Conservation (phyloP, 2,797 vertebrate genomes). For the Myoxocephalus aenaeus region DNA sequence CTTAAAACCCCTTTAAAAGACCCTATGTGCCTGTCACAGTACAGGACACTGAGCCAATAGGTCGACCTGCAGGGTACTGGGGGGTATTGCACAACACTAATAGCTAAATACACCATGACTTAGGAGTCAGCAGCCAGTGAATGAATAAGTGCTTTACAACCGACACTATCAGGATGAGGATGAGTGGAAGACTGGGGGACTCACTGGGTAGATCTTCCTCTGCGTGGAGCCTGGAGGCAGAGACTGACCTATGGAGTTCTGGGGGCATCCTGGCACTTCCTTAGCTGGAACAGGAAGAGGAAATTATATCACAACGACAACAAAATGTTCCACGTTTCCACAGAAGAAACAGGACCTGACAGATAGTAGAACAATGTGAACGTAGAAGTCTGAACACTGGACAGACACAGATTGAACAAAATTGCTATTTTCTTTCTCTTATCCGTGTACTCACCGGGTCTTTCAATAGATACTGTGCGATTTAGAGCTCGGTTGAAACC, state of each 20-base stretch:
- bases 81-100: slow-evolving; percentile 4
- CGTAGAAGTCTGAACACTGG: background rate
- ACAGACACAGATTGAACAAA: slow-evolving; percentile 12
- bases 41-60: slow-evolving; percentile 47
- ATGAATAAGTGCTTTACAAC: slow-evolving; percentile 24
- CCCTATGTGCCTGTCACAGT: background rate
- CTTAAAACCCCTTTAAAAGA: background rate
- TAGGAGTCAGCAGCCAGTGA: slow-evolving; percentile 14
- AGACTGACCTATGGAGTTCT: slow-evolving; percentile 84
- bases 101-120: slow-evolving; percentile 15
- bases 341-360: slow-evolving; percentile 30
- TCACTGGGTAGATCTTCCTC: slow-evolving; percentile 92
- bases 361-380: slow-evolving; percentile 29
- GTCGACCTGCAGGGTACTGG: background rate
- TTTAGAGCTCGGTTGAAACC: slow-evolving; percentile 85
- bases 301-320: slow-evolving; percentile 71
- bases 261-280: slow-evolving; percentile 82
- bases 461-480: slow-evolving; percentile 86
- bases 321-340: slow-evolving; percentile 53
- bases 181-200: slow-evolving; percentile 58
- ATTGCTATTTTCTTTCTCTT: slow-evolving; percentile 22
- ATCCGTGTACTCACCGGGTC: slow-evolving; percentile 82
- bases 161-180: background rate
- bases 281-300: slow-evolving; percentile 85
- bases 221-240: slow-evolving; percentile 91